phyloP scores from a whole-genome alignment of 2,888 invertebrate species.

The Xanthia icteritia region DNA sequence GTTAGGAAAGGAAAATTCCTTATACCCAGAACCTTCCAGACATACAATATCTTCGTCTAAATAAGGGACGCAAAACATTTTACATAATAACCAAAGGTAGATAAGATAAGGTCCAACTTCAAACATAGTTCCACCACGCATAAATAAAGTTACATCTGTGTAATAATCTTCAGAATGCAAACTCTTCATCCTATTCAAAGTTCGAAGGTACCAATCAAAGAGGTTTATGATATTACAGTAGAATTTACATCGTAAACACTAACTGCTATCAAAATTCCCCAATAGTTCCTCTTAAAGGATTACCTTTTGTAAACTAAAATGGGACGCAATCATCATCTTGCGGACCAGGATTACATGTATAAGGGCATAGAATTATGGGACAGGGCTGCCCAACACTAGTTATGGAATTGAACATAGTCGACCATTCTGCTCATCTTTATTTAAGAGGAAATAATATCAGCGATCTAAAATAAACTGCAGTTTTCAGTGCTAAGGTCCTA shows the following conservation, averaged over 20 bases:
- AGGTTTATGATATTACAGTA: slow-evolving; percentile 89
- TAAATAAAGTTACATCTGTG: slow-evolving; percentile 57
- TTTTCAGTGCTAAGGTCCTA: neutral
- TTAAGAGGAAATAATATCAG: neutral
- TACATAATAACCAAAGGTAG: slow-evolving; percentile 42
- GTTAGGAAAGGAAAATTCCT: neutral
- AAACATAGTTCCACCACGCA: slow-evolving; percentile 51
- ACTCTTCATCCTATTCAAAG: slow-evolving; percentile 80
- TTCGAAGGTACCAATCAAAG: slow-evolving; percentile 86
- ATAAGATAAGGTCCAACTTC: slow-evolving; percentile 60
- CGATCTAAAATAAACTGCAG: neutral
- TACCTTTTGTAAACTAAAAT: slow-evolving; percentile 90
- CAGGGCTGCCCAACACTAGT: slow-evolving; percentile 54
- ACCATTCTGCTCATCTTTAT: neutral
- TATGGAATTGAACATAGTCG: neutral
- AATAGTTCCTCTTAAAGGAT: slow-evolving; percentile 89
- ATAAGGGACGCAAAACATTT: slow-evolving; percentile 45
- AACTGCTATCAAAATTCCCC: slow-evolving; percentile 85
- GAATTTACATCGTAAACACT: slow-evolving; percentile 90
- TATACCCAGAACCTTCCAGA: neutral
- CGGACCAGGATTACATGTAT: slow-evolving; percentile 84
- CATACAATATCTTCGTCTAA: slow-evolving; percentile 10
- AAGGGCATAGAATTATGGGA: slow-evolving; percentile 76
- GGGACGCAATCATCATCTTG: slow-evolving; percentile 89
- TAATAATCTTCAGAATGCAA: slow-evolving; percentile 67